Conservation (phyloP, 2,113 vertebrate genomes). For the Phalacrocorax brasilianus region DNA sequence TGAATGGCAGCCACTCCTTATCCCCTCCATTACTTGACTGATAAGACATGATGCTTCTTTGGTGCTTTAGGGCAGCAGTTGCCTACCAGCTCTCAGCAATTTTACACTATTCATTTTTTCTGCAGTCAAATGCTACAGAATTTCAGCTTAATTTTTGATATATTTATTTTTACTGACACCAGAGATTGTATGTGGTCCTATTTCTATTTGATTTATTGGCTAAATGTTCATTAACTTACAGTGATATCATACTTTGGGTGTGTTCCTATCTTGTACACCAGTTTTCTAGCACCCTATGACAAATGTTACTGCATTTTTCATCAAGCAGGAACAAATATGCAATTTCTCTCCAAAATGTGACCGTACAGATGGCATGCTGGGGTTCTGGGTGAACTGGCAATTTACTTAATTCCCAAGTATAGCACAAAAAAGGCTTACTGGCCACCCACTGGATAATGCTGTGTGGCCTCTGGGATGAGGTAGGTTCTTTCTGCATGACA, state of each 20-base stretch:
- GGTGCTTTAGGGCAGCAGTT: neutral
- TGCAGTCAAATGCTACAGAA: neutral
- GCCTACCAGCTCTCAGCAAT: neutral
- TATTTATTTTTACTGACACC: neutral
- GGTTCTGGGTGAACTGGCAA: neutral
- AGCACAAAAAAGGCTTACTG: neutral
- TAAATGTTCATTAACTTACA: neutral
- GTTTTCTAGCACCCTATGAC: neutral
- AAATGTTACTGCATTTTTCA: neutral
- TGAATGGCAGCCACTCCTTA: neutral
- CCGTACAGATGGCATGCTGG: neutral
- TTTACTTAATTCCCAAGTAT: neutral
- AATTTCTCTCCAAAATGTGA: neutral
- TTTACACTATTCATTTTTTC: neutral
- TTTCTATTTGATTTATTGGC: neutral
- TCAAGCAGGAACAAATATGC: neutral
- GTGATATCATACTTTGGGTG: neutral
- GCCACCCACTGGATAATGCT: neutral
- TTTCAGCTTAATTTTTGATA: neutral
- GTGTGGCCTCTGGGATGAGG: neutral
- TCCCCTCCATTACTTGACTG: neutral
- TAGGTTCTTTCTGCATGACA: neutral
- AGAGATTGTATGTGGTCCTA: neutral
- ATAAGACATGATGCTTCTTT: accelerated
- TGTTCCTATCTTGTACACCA: neutral